Evolutionary conservation across 2,113 vertebrate genomes (phyloP), one percentile per base, ranked within the genome.

Genomic region (Prolemur simus): DNA sequence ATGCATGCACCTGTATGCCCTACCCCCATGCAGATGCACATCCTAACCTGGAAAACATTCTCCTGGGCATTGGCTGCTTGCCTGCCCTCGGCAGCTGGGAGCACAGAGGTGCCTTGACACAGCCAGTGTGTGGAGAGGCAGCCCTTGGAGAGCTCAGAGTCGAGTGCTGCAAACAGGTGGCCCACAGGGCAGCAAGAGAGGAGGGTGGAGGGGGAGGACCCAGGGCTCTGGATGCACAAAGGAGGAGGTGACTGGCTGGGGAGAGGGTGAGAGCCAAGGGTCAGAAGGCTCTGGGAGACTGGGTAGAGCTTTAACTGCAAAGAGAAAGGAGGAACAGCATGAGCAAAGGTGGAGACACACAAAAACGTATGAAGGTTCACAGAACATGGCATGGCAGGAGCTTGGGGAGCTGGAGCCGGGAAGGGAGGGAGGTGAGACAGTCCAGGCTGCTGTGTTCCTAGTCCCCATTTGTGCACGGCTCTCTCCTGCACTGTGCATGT

Each of bases 401-500:
- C 0, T 47, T 12, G 6, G 39, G 78, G 23, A 37, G 27, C 45
- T 6, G 39, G 34, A 63, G 45, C 66, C 7, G 49, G n/a, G 73
- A 58, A 15, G 25, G 58, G 32, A 69, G n/a, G 52, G 34, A 14
- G 18, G 39, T 12, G 45, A 94, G 87, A 56, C 0, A 6, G 63
- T n/a, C 56, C 42, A 21, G 58, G 60, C 60, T 45, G 29, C 9
- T 1, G 52, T 2, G 37, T 63, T 37, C 32, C 4, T 6, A 27
- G 45, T 8, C 15, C 7, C 29, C 29, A 3, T n/a, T 25, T 69
- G 37, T 52, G 47, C 25, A 15, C 4, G 18, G 37, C 15, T 47
- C 7, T 71, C 14, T 71, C 14, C 2, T 11, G 17, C 13, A 6
- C 34, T 15, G 78, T 0, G 3, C 1, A 17, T 2, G 0, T 12